These are phyloP conservation scores for Diuraphis noxia DNA, from an alignment of 1,140 invertebrate species.

Conservation along the genomic window DNA sequence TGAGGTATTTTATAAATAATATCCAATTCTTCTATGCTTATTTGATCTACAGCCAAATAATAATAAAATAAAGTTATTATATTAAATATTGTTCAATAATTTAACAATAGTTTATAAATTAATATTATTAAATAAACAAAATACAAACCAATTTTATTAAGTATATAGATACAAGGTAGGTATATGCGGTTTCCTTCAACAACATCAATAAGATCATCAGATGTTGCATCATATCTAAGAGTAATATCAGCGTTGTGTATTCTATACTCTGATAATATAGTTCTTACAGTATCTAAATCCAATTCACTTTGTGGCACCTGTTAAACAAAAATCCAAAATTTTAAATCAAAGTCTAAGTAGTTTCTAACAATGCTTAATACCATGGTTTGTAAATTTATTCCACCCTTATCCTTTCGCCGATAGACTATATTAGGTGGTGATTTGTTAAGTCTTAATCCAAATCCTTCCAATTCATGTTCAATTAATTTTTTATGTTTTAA, in stretches of 20 bases:
- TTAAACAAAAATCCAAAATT: not conserved
- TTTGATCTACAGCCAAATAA: constrained; percentile 72
- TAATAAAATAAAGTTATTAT: not conserved
- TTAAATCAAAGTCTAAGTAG: not conserved
- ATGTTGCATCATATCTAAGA: constrained; percentile 90
- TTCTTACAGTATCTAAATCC: constrained; percentile 93
- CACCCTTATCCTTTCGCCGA: constrained; percentile 95
- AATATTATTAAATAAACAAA: not conserved
- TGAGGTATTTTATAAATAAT: constrained; percentile 99
- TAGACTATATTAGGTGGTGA: constrained; percentile 96
- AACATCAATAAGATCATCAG: constrained; percentile 97
- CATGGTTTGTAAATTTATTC: constrained; percentile 85
- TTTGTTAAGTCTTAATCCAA: constrained; percentile 95
- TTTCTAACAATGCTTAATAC: constrained; percentile 62
- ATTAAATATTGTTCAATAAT: not conserved
- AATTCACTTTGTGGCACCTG: constrained; percentile 90
- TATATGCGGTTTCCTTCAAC: constrained; percentile 99
- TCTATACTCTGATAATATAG: constrained; percentile 95
- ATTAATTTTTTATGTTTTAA: constrained; percentile 93
- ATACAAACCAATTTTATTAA: constrained; percentile 92
- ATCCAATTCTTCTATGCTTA: constrained; percentile 94
- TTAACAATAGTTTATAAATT: not conserved
- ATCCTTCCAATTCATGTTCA: constrained; percentile 98
- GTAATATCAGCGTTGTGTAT: constrained; percentile 99
- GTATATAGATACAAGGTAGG: constrained; percentile 96